phyloP scores from a whole-genome alignment of 1,140 invertebrate genomes.

The Drosophila carrolli region DNA sequence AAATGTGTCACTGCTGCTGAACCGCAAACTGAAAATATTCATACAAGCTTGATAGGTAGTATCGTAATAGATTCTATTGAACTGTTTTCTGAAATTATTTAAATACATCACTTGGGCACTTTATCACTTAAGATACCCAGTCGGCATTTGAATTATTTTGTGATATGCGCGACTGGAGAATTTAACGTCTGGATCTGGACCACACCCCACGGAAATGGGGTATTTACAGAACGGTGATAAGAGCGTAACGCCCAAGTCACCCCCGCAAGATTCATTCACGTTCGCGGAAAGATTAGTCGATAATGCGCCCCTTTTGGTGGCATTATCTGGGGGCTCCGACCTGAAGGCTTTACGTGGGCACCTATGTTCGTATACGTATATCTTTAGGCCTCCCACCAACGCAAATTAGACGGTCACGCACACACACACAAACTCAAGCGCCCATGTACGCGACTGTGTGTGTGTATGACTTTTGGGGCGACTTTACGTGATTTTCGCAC shows the following conservation, averaged over 20 bases:
- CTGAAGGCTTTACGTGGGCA: conserved; percentile 29
- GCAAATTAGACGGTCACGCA: conserved; percentile 30
- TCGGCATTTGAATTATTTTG: conserved; percentile 21
- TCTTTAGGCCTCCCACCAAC: conserved; percentile 41
- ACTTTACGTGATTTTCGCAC: conserved; percentile 29
- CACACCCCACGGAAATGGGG: conserved; percentile 65
- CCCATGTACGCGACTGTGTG: conserved; percentile 15
- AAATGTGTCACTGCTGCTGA: not conserved
- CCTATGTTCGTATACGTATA: conserved; percentile 20
- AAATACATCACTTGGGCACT: not conserved
- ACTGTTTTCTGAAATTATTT: no score
- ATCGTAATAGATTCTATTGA: not conserved
- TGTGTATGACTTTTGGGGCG: conserved; percentile 24
- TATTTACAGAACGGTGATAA: conserved; percentile 57
- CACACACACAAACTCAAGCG: conserved; percentile 19
- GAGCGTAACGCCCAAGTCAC: conserved; percentile 43
- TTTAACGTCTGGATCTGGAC: conserved; percentile 58
- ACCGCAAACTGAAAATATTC: no score
- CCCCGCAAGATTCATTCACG: conserved; percentile 22
- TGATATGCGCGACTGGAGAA: conserved; percentile 13
- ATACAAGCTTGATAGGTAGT: not conserved
- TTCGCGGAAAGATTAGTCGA: conserved; percentile 20
- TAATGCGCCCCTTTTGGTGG: conserved; percentile 17
- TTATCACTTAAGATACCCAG: conserved; percentile 10
- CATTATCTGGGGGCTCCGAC: conserved; percentile 23